Evolutionary conservation across 2,113 vertebrate genomes (phyloP), one percentile per base, ranked within the genome.

Genomic region (Equus quagga): DNA sequence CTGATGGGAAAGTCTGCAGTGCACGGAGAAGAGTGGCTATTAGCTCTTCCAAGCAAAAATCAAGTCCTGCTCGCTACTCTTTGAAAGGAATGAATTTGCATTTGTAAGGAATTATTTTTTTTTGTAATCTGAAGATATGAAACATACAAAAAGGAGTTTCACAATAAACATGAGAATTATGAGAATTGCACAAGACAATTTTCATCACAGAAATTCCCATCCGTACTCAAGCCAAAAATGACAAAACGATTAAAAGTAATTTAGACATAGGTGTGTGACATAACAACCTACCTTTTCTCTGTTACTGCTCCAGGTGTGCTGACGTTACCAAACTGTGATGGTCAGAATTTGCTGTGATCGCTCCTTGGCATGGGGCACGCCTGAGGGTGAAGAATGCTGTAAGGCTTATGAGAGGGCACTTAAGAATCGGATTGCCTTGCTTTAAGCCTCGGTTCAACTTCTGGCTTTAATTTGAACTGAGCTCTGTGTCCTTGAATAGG

Each of bases 61-160:
- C 62, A 79, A 94, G 70, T 75, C 46, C 62, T 86, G 13, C 49
- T 91, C 67, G 33, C 8, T 31, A 75, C 15, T 75, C 62, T 93
- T 83, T 78, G n/a, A 85, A 85, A 88, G 49, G 26, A 33, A 85
- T 65, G 2, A 14, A 51, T 76, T 70, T 2, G 46, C 19, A 28
- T 41, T 84, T 72, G 86, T 94, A 70, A 73, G 51, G 56, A 86
- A 80, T 91, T 96, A 33, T 14, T 49, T 80, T 83, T 83, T 95
- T 96, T 67, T 97, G 41, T 67, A 88, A 93, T 70, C 83, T 64
- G 51, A 81, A 98, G 97, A 97, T 93, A 96, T 79, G 94, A 83
- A 84, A 36, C 33, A 46, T 36, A 78, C 3, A 88, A 93, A 92
- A 86, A 33, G 28, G 17, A 28, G 5, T 44, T 88, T 92, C 60